These are phyloP conservation scores for Archivesica marissinica DNA, from an alignment of 1,140 invertebrate species.

Conservation along the genomic window DNA sequence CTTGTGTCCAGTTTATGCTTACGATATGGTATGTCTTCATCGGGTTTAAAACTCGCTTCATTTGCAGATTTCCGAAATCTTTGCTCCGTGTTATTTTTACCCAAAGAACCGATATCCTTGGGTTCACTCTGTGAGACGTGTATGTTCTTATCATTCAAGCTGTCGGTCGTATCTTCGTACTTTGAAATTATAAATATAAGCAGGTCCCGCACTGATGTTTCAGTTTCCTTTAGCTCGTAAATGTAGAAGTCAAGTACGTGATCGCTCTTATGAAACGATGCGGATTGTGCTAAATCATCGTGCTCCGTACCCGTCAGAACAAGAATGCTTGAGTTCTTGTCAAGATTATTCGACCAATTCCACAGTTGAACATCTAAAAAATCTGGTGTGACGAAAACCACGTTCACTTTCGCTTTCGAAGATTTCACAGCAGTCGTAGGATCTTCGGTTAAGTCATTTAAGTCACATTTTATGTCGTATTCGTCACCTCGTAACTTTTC, in stretches of 20 bases:
- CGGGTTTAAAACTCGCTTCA: too few species aligned
- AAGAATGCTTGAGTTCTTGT: neutral
- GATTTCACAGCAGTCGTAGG: neutral
- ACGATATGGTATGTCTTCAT: too few species aligned
- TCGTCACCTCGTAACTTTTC: conserved; percentile 1
- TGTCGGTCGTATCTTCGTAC: conserved; percentile 27
- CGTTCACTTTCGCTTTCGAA: conserved; percentile 10
- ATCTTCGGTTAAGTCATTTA: conserved; percentile 6
- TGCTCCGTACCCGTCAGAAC: conserved; percentile 44
- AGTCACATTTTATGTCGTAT: conserved; percentile 13
- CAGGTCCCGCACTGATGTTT: conserved; percentile 24
- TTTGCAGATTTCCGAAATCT: too few species aligned
- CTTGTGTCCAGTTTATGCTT: too few species aligned
- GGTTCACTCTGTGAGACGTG: neutral
- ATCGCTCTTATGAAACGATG: neutral
- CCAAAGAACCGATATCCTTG: neutral
- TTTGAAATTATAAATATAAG: conserved; percentile 18
- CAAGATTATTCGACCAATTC: conserved; percentile 5
- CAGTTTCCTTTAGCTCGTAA: neutral
- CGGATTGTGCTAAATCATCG: conserved; percentile 1
- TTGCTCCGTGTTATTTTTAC: too few species aligned
- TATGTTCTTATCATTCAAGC: too few species aligned
- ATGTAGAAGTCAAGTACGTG: neutral
- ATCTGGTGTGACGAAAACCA: conserved; percentile 52
- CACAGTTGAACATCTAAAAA: conserved; percentile 28